phyloP scores from a whole-genome alignment of 2,113 vertebrate genomes.

The Chionis minor region DNA sequence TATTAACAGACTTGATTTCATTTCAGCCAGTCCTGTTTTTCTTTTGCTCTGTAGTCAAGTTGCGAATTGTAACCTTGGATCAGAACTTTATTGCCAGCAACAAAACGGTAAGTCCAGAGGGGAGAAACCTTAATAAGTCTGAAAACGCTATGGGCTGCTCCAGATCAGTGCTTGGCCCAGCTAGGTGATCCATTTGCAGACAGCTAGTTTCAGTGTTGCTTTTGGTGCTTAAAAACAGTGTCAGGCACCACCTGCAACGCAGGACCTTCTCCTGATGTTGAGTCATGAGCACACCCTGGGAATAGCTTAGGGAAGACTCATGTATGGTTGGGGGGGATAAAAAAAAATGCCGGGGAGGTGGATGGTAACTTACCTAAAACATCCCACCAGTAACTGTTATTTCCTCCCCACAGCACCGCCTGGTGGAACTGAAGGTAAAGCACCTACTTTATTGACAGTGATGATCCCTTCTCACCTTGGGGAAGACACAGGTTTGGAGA shows the following conservation, averaged over 20 bases:
- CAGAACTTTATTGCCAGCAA: constrained; percentile 53
- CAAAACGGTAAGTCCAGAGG: constrained; percentile 15
- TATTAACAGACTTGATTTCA: neutral
- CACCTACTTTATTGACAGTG: neutral
- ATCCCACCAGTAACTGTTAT: neutral
- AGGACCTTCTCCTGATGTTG: neutral
- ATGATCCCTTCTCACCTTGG: neutral
- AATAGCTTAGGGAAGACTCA: neutral
- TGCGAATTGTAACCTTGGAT: constrained; percentile 50
- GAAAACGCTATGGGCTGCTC: neutral
- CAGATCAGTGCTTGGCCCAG: neutral
- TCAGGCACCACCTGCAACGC: neutral
- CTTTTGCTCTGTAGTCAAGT: constrained; percentile 28
- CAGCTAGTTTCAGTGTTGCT: neutral
- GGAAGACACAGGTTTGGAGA: neutral
- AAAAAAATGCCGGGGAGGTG: neutral
- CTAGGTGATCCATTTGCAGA: neutral
- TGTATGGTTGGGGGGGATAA: neutral
- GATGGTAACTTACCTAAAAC: neutral
- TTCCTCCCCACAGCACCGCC: constrained; percentile 25
- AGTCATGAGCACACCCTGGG: neutral
- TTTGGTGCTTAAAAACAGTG: neutral
- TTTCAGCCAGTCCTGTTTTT: constrained; percentile 5
- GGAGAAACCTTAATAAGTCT: neutral
- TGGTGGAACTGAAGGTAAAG: constrained; percentile 64